Base-by-base conservation (phyloP, 1,140 invertebrate genomes). In the Drosophila arizonae region DNA sequence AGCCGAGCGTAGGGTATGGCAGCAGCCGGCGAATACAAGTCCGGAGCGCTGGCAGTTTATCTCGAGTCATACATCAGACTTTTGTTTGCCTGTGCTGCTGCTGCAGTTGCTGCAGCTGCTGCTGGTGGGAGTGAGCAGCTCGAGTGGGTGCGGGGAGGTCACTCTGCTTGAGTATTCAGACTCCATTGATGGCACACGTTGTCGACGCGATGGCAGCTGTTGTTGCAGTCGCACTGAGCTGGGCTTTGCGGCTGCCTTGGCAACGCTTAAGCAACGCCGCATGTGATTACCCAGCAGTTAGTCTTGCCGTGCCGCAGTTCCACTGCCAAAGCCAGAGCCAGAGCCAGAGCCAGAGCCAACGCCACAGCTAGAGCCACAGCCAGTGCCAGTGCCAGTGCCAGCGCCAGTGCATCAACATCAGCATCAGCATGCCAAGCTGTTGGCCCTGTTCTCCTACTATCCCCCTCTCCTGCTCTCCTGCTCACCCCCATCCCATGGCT, bases 271-370 rank as follows among this genome's bases (percentile, higher is more conserved):
- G 80, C 72, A 88, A 73, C 79, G 62, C 84, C 84, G 85, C 84
- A 88, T 88, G 84, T 81, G 85, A 87, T 87, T 87, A 87, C 84
- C 82, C 79, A 82, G 84, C 81, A 86, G 81, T 86, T 86, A 87
- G 81, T 86, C 75, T 86, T 63, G 61, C 48, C 48, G 30, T 48
- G 45, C 43, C 50, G 68, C 54, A 39, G 36, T 39, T 13, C 36
- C 36, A 11, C 3, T 8, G 10, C 33, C 33, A 36, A 0, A 9
- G 75, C 48, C 63, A 84, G 80, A 84, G 81, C 63, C 28, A 30
- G 28, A 6, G 28, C 28, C 79, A 81, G 68, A 21, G 21, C 21
- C 21, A 21, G 21, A 21, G 21, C 21, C 21, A 21, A 2, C 1
- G 21, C 21, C 21, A 21, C 1, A 21, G 21, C 76, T 60, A 65